Evolutionary conservation across 2,888 invertebrate species (phyloP), one percentile per base, ranked within the genome.

Genomic region (Octonoba sinensis): DNA sequence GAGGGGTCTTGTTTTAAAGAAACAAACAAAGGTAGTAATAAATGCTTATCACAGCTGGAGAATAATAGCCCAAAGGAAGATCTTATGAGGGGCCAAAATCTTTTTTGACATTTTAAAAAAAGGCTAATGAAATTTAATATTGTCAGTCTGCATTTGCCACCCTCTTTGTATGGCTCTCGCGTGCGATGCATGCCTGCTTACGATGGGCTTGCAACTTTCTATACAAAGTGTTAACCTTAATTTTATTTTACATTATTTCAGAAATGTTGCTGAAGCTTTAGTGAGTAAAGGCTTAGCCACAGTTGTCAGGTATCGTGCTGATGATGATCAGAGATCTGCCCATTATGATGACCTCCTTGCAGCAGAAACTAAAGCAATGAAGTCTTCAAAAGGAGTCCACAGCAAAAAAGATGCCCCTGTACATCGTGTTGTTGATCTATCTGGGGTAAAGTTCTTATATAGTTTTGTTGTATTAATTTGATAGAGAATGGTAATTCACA

Each of bases 311-410:
- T 97, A 99, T 88, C 92, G 96, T 76, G 95, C 95, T 87, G 97
- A 98, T 88, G 98, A 99, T 87, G 97, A 99, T 88, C 96, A 96
- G 88, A 92, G 98, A 82, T 97, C 98, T 60, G 93, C 95, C 0
- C 93, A 93, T 85, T 99, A 99, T 88, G 98, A 99, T 88, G 93
- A 94, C 83, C 90, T 99, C 27, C 90, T 97, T 77, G 94, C 95
- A 77, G 99, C 99, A 0, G 99, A 99, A 90, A 92, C 93, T 36
- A 96, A 97, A 87, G 99, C 99, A 0, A 91, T 92, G 84, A 98
- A 98, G 89, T 93, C 94, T 13, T 91, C 91, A 83, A 92, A 93
- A 86, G 96, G 96, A 27, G 89, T 97, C 71, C 94, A 96, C 87
- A 93, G 94, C 44, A 96, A 95, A 89, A 97, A 97, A 89, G 96